phyloP scores from a whole-genome alignment of 1,140 invertebrate species.

The Drosophila athabasca region DNA sequence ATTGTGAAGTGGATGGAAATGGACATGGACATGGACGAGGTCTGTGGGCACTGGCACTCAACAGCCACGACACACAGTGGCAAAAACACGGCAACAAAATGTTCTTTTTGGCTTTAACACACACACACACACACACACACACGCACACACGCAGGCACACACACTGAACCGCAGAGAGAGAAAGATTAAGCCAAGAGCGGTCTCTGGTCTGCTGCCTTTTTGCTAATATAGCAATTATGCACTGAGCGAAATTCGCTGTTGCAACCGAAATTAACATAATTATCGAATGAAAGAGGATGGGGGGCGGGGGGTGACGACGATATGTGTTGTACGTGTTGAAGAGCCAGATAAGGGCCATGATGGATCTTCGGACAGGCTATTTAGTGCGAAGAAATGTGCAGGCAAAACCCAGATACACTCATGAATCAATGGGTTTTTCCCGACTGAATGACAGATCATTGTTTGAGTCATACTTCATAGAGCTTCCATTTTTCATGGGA shows the following conservation, averaged over 20 bases:
- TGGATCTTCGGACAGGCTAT: too few relatives aligned
- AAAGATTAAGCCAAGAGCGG: not conserved
- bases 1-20: slow-evolving; percentile 34
- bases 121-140: not conserved
- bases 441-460: too few relatives aligned
- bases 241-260: slow-evolving; percentile 33
- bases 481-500: too few relatives aligned
- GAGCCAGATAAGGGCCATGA: not conserved
- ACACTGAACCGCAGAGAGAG: too few relatives aligned
- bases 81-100: slow-evolving; percentile 46
- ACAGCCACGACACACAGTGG: slow-evolving; percentile 59
- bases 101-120: slow-evolving; percentile 17
- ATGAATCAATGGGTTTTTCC: too few relatives aligned
- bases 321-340: not conserved
- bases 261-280: slow-evolving; percentile 12
- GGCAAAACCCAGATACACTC: too few relatives aligned
- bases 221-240: slow-evolving; percentile 63
- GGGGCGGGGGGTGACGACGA: not conserved
- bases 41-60: slow-evolving; percentile 6
- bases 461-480: too few relatives aligned
- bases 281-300: slow-evolving; percentile 1
- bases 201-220: not conserved
- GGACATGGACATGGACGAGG: slow-evolving; percentile 9
- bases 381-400: not conserved
- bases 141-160: too few relatives aligned